Base-by-base conservation (phyloP, 1,140 invertebrate species). In the Drosophila novamexicana region DNA sequence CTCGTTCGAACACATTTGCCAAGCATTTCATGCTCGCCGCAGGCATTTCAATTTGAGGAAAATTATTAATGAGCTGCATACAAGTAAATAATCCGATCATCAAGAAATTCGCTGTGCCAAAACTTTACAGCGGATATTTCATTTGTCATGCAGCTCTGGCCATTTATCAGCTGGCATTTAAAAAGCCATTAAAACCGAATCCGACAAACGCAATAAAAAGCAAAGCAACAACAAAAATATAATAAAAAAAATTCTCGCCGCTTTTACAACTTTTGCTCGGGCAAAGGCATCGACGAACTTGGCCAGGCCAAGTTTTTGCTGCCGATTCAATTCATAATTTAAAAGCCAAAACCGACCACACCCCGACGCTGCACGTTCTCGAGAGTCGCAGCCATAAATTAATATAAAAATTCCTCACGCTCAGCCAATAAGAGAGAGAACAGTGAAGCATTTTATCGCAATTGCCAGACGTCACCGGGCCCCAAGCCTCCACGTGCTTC, bases 401-500 rank as follows among this genome's bases (percentile, higher is more conserved):
- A 88, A 88, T 88, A 88, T 88, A 88, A 88, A 88, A 88, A 88
- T 88, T 88, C 84, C 84, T 88, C 80, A 89, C 84, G 84, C 84
- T 86, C 84, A 88, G 84, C 84, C 84, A 88, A 88, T 88, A 89
- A 85, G 79, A 73, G 70, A 4, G 22, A 56, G 76, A 83, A 89
- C 77, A 88, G 72, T 83, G 77, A 88, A 83, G 77, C 77, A 82
- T 89, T 88, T 88, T 88, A 88, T 89, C 84, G 79, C 68, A 50
- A 42, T 64, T 53, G 42, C 80, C 75, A 84, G 77, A 79, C 81
- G 49, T 29, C 22, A 29, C 22, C 22, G 22, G 22, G 0, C 22
- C 22, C 22, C 3, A 3, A 5, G 22, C 8, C 40, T 42, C 29
- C 50, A 1, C 32, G 36, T 10, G 16, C 10, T 49, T 12, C 34